phyloP scores from a whole-genome alignment of 2,888 invertebrate species.

The Apodemia hepburni region DNA sequence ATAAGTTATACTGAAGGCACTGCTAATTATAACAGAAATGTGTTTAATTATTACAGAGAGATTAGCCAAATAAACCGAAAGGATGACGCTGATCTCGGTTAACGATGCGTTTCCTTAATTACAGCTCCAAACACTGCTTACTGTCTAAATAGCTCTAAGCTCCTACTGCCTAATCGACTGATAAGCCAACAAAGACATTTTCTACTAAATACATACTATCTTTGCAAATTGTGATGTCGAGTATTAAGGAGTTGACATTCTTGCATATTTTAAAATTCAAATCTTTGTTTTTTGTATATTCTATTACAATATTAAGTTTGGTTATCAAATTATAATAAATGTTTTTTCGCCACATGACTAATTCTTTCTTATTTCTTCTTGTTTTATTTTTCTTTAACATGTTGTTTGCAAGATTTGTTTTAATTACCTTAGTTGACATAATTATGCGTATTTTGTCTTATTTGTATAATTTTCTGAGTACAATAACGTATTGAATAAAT shows the following conservation, averaged over 20 bases:
- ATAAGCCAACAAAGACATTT: slow-evolving; percentile 12
- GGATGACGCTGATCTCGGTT: slow-evolving; percentile 8
- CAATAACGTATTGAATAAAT: too few relatives aligned
- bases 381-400: too few relatives aligned
- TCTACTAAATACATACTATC: background rate
- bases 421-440: too few relatives aligned
- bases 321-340: too few relatives aligned
- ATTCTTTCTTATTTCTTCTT: too few relatives aligned
- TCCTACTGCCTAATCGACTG: slow-evolving; percentile 11
- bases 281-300: too few relatives aligned
- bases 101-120: slow-evolving; percentile 10
- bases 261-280: too few relatives aligned
- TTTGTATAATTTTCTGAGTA: too few relatives aligned
- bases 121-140: slow-evolving; percentile 2
- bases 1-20: background rate
- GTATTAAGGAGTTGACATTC: background rate
- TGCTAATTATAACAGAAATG: background rate
- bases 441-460: too few relatives aligned
- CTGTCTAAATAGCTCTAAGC: slow-evolving; percentile 14
- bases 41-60: slow-evolving; percentile 5
- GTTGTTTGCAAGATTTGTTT: too few relatives aligned
- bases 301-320: too few relatives aligned
- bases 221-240: background rate
- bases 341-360: too few relatives aligned
- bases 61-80: slow-evolving; percentile 9